These are phyloP conservation scores for Hemiscyllium ocellatum DNA, from an alignment of 2,113 vertebrate genomes.

Conservation along the genomic window DNA sequence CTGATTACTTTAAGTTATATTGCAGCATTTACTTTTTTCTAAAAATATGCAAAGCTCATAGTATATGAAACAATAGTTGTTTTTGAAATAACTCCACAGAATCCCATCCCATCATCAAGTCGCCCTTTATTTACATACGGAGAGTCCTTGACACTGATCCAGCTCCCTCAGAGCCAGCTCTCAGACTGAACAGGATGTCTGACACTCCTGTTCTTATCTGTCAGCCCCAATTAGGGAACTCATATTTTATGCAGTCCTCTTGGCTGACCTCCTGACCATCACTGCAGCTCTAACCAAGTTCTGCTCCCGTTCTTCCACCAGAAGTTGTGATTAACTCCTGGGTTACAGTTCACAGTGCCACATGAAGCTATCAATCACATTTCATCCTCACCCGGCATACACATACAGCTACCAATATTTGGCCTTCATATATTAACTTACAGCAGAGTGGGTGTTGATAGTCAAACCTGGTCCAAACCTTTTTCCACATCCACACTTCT, in stretches of 20 bases:
- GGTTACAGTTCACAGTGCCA: background rate
- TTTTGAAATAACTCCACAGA: background rate
- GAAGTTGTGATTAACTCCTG: background rate
- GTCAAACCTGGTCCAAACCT: background rate
- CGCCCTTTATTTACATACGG: too few relatives aligned
- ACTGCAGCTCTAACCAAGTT: background rate
- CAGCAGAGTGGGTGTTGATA: background rate
- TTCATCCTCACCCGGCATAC: too few relatives aligned
- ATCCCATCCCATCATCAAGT: too few relatives aligned
- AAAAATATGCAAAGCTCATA: background rate
- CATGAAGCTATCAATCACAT: too few relatives aligned
- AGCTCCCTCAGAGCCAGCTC: too few relatives aligned
- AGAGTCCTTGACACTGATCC: too few relatives aligned
- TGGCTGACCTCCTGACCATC: too few relatives aligned
- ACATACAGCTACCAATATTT: background rate
- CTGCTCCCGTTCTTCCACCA: background rate
- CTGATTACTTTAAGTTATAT: background rate
- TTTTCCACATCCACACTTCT: background rate
- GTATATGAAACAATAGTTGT: background rate
- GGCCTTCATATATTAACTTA: background rate
- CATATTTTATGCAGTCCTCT: too few relatives aligned
- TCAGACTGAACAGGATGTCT: too few relatives aligned
- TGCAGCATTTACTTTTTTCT: background rate
- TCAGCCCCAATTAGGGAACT: too few relatives aligned
- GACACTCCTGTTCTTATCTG: too few relatives aligned